These are phyloP conservation scores for Cossypha caffra DNA, from an alignment of 2,797 vertebrate species.

Conservation along the genomic window DNA sequence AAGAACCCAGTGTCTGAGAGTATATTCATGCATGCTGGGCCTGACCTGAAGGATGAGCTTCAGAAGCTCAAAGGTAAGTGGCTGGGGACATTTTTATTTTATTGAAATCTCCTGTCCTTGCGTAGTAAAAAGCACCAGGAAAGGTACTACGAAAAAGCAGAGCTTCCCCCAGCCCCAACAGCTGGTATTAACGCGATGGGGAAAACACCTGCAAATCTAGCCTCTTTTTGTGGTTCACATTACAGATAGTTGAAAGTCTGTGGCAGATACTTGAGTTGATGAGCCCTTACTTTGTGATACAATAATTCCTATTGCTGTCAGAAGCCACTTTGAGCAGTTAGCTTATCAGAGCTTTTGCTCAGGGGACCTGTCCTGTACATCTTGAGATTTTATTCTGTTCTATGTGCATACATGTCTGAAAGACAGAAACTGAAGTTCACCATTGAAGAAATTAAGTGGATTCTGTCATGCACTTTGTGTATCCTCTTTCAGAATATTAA, in stretches of 20 bases:
- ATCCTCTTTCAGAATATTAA: background rate
- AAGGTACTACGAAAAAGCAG: background rate
- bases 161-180: rapidly evolving
- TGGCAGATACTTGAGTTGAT: background rate
- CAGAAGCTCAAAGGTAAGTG: slow-evolving; percentile 91
- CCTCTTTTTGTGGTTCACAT: background rate
- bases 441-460: background rate
- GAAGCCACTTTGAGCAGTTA: background rate
- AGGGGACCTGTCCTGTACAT: background rate
- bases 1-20: slow-evolving; percentile 93
- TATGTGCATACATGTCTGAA: background rate
- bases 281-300: background rate
- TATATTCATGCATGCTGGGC: slow-evolving; percentile 88
- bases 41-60: slow-evolving; percentile 90
- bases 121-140: background rate
- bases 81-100: background rate
- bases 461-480: background rate
- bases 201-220: rapidly evolving
- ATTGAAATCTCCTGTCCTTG: background rate
- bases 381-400: background rate
- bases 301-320: background rate
- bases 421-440: background rate
- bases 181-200: background rate
- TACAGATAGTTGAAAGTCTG: background rate
- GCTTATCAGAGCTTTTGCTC: background rate